Evolutionary conservation across 2,113 vertebrate genomes (phyloP).

Genomic region (Falcunculus frontatus): DNA sequence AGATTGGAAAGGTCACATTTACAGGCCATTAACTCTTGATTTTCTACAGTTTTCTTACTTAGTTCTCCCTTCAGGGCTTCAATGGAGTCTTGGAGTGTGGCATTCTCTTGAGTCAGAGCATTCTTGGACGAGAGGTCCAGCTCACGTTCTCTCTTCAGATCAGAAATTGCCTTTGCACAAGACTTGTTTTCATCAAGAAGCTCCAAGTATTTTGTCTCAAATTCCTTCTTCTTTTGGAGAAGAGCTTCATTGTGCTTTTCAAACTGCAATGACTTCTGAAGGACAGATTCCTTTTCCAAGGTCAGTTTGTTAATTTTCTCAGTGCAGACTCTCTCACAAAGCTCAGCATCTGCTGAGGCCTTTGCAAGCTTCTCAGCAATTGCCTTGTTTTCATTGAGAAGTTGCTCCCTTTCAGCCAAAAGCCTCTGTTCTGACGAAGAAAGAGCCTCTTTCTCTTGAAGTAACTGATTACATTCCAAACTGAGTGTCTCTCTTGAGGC

Average conservation of each 20-base stretch:
- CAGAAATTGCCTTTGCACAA: slow-evolving; percentile 66
- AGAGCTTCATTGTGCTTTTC: slow-evolving; percentile 74
- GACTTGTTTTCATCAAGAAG: slow-evolving; percentile 73
- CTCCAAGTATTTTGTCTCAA: slow-evolving; percentile 73
- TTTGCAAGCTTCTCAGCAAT: slow-evolving; percentile 68
- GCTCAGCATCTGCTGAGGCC: slow-evolving; percentile 51
- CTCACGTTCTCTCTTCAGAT: slow-evolving; percentile 73
- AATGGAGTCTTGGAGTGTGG: slow-evolving; percentile 61
- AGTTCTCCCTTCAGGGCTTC: slow-evolving; percentile 72
- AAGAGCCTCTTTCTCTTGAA: slow-evolving; percentile 85
- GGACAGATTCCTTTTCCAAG: slow-evolving; percentile 73
- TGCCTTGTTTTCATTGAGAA: slow-evolving; percentile 71
- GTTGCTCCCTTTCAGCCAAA: slow-evolving; percentile 76
- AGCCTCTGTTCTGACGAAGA: slow-evolving; percentile 73
- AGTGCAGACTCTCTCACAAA: slow-evolving; percentile 51
- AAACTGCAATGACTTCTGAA: slow-evolving; percentile 58
- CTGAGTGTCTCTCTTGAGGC: slow-evolving; percentile 76
- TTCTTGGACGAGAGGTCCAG: slow-evolving; percentile 64
- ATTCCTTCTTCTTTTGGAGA: slow-evolving; percentile 75
- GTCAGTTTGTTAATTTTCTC: slow-evolving; percentile 62
- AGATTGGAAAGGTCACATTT: slow-evolving; percentile 68
- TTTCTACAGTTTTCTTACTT: slow-evolving; percentile 62
- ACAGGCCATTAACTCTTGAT: slow-evolving; percentile 63
- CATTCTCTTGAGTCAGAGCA: slow-evolving; percentile 69
- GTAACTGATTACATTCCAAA: slow-evolving; percentile 77